Evolutionary conservation across 2,888 invertebrate genomes (phyloP).

Genomic region (Drosophila hamatofila): DNA sequence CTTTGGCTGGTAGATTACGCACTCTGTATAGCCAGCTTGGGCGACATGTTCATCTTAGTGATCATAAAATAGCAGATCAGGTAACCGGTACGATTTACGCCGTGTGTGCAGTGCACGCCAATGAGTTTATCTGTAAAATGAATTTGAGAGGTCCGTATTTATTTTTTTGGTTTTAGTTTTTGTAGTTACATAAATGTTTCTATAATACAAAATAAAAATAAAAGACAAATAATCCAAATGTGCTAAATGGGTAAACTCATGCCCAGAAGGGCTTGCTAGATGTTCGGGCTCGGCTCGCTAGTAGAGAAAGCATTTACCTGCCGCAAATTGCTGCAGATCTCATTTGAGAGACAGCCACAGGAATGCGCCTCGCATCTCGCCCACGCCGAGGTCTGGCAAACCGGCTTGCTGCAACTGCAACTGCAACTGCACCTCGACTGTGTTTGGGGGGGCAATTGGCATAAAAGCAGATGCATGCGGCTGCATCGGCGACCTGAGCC

Average conservation of each 20-base stretch:
- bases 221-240: not conserved
- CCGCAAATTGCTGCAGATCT: constrained; percentile 74
- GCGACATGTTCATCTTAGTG: constrained; percentile 87
- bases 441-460: constrained; percentile 48
- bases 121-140: constrained; percentile 88
- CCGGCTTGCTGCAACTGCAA: constrained; percentile 30
- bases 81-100: constrained; percentile 92
- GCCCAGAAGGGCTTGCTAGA: constrained; percentile 2
- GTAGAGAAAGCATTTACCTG: constrained; percentile 25
- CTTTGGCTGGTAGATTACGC: constrained; percentile 51
- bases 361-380: constrained; percentile 62
- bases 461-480: constrained; percentile 67
- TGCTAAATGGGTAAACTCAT: not conserved
- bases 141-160: constrained; percentile 1
- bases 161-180: not conserved
- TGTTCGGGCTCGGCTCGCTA: not conserved
- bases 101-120: constrained; percentile 94
- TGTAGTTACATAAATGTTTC: not conserved
- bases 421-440: not conserved
- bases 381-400: constrained; percentile 44
- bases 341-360: constrained; percentile 72
- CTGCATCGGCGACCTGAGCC: constrained; percentile 55
- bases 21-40: constrained; percentile 88
- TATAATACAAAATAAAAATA: not conserved
- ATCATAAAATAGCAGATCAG: constrained; percentile 91